phyloP scores from a whole-genome alignment of 2,888 invertebrate genomes.

The Petrolisthes manimaculis region DNA sequence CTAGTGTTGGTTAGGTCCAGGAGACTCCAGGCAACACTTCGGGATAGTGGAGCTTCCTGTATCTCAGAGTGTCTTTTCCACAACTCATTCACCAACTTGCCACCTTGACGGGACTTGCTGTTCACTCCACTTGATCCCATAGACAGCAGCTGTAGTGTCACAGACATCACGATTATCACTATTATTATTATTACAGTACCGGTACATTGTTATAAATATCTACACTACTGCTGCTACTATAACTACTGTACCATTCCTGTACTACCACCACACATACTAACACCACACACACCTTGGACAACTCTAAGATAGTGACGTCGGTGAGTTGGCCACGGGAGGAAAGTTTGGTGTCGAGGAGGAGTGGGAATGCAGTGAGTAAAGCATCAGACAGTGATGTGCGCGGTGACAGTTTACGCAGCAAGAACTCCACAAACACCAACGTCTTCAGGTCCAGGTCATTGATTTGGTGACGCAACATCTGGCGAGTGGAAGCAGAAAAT shows the following conservation, averaged over 20 bases:
- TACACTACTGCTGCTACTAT: no score
- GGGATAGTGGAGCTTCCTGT: background rate
- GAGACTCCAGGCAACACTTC: background rate
- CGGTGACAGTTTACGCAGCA: background rate
- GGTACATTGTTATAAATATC: no score
- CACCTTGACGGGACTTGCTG: no score
- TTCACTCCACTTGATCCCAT: no score
- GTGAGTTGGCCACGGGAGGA: background rate
- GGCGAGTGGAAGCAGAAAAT: background rate
- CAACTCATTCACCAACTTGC: background rate
- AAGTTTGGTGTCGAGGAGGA: background rate
- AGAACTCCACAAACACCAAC: background rate
- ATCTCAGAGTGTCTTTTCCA: background rate
- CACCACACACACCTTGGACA: background rate
- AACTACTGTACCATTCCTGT: no score
- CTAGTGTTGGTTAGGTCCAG: background rate
- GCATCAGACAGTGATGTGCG: background rate
- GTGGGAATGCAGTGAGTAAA: background rate
- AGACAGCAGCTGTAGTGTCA: no score
- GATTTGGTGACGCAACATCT: background rate
- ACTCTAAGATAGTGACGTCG: background rate
- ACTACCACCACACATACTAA: no score
- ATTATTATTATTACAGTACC: no score
- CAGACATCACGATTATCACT: no score
- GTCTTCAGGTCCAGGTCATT: background rate